Conservation (phyloP, 2,113 vertebrate genomes). For the Chinchilla lanigera region DNA sequence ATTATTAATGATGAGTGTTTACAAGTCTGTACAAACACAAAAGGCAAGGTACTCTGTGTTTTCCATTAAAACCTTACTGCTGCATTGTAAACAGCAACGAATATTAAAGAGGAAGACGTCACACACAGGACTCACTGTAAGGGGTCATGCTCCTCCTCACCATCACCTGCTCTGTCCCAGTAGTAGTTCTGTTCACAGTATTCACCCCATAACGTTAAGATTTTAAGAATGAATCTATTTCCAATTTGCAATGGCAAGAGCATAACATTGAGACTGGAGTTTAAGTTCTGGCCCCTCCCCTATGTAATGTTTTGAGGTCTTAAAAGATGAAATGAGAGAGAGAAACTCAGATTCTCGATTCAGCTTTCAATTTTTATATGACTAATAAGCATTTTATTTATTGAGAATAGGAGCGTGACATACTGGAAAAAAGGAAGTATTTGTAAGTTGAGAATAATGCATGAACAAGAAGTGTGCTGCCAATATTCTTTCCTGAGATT, state of each 20-base stretch:
- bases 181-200: background rate
- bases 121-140: background rate
- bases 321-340: background rate
- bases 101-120: constrained; percentile 14
- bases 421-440: background rate
- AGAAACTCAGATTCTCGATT: background rate
- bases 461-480: background rate
- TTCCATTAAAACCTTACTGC: constrained; percentile 48
- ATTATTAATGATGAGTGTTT: constrained; percentile 20
- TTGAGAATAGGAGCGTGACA: background rate
- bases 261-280: background rate
- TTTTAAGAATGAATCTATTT: background rate
- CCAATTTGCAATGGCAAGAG: background rate
- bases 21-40: constrained; percentile 28
- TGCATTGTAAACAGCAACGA: constrained; percentile 10
- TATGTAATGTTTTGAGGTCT: background rate
- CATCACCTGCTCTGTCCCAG: background rate
- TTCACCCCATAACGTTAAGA: background rate
- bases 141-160: background rate
- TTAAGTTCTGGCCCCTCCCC: background rate
- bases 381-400: background rate
- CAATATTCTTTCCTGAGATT: constrained; percentile 40
- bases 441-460: background rate
- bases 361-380: background rate
- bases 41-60: constrained; percentile 39